phyloP scores from a whole-genome alignment of 2,797 vertebrate species.

The Harpagifer antarcticus region DNA sequence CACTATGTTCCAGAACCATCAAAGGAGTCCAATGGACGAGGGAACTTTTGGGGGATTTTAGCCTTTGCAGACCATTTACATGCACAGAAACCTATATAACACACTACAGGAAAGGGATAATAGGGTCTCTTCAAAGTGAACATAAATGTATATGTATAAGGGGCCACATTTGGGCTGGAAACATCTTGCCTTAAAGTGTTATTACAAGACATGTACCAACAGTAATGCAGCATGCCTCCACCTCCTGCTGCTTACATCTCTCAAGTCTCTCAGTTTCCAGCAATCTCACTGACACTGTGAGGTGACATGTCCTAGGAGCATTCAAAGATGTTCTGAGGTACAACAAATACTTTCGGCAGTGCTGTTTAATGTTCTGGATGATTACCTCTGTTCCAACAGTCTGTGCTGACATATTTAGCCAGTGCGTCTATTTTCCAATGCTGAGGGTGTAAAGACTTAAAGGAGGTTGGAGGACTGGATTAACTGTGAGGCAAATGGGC shows the following conservation, averaged over 20 bases:
- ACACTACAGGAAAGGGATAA: no score
- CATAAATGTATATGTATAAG: no score
- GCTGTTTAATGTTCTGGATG: constrained; percentile 68
- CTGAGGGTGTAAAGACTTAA: constrained; percentile 61
- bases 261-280: constrained; percentile 31
- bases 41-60: no score
- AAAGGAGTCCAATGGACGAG: no score
- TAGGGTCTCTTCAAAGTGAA: no score
- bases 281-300: constrained; percentile 27
- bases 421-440: constrained; percentile 58
- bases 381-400: constrained; percentile 52
- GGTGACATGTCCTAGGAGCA: constrained; percentile 34
- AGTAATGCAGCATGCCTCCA: constrained; percentile 22
- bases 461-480: constrained; percentile 60
- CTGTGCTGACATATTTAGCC: constrained; percentile 63
- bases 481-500: constrained; percentile 74
- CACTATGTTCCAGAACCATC: no score
- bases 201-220: background rate
- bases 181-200: background rate
- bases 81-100: no score
- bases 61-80: no score
- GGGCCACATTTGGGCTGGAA: no score
- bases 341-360: constrained; percentile 45
- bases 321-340: constrained; percentile 47
- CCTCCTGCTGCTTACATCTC: constrained; percentile 16